phyloP scores from a whole-genome alignment of 2,113 vertebrate species.

The Tricholaema leucomelas region DNA sequence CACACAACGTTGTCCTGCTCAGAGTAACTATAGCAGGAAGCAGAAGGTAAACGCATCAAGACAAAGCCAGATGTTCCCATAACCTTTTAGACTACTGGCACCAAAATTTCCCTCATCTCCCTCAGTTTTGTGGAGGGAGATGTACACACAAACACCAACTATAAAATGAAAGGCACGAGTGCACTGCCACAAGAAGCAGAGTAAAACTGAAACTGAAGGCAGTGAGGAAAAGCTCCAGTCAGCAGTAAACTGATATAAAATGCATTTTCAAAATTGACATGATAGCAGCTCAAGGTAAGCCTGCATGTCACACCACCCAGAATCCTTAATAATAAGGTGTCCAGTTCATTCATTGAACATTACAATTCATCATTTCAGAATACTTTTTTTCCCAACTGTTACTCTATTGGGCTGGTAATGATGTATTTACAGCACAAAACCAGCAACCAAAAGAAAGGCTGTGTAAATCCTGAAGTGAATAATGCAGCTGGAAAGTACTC shows the following conservation, averaged over 20 bases:
- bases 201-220: neutral
- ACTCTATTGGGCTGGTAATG: neutral
- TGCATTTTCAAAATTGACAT: accelerated
- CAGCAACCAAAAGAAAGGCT: neutral
- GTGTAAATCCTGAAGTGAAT: neutral
- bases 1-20: neutral
- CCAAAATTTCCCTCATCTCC: neutral
- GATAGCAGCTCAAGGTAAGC: neutral
- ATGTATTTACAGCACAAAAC: neutral
- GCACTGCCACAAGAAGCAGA: neutral
- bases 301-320: neutral
- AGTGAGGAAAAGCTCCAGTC: neutral
- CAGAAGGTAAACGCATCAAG: neutral
- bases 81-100: neutral
- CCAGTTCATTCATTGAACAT: neutral
- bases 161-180: neutral
- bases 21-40: neutral
- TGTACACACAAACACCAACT: neutral
- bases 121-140: neutral
- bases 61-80: neutral
- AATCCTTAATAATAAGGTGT: neutral
- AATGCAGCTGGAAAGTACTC: neutral
- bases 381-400: neutral
- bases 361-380: neutral
- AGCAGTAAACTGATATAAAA: neutral